Conservation (phyloP, 23 tunicate species). For the Trididemnum clinides region DNA sequence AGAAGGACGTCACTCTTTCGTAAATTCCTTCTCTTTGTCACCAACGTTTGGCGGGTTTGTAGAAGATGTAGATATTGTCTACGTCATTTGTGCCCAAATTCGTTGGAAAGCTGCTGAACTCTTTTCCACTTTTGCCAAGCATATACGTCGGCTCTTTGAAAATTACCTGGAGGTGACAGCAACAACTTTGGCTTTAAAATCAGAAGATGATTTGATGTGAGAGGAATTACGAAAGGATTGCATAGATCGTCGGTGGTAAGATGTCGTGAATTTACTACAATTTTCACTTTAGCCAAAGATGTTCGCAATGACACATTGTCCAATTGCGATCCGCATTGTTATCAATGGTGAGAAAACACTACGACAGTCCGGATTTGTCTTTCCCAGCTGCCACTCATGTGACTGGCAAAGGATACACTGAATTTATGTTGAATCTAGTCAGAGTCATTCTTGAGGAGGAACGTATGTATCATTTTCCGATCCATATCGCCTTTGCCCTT, state of each 20-base stretch:
- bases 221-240: not conserved
- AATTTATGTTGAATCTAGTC: not conserved
- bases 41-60: conserved; percentile 16
- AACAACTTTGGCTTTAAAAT: not conserved
- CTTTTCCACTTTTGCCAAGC: not conserved
- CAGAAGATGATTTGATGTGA: not conserved
- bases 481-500: not conserved
- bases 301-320: not conserved
- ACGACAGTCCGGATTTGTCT: not conserved
- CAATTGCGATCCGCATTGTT: not conserved
- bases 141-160: not conserved
- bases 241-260: not conserved
- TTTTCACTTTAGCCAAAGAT: not conserved
- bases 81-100: conserved; percentile 31
- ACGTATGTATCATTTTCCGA: not conserved
- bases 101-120: conserved; percentile 25
- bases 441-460: not conserved
- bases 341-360: not conserved
- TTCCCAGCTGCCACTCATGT: not conserved
- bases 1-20: not conserved
- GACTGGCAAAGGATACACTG: not conserved
- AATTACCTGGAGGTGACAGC: conserved; percentile 10
- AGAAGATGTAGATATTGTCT: not conserved
- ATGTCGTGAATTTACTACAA: not conserved
- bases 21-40: not conserved